These are phyloP conservation scores for Zoanthus solanderi DNA, from an alignment of 92 coral and sea anemone species.

Conservation along the genomic window DNA sequence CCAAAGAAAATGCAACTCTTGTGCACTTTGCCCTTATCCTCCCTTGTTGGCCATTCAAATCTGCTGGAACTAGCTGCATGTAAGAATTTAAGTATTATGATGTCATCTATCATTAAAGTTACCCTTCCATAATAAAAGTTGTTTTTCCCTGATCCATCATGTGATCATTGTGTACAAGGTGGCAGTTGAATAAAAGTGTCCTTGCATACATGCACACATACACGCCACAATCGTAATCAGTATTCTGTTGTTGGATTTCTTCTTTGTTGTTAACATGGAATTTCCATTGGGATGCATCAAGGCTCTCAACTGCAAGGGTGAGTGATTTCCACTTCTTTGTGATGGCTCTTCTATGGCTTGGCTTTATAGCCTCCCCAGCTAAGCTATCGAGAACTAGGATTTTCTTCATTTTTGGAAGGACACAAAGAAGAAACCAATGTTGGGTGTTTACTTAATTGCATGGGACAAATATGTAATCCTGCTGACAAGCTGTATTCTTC, in stretches of 20 bases:
- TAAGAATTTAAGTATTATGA: too few species aligned
- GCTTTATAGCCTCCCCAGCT: constrained; percentile 25
- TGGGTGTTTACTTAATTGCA: constrained; percentile 52
- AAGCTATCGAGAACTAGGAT: constrained; percentile 50
- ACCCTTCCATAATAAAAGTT: too few species aligned
- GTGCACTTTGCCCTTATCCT: too few species aligned
- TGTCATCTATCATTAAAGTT: too few species aligned
- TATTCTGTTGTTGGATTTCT: too few species aligned
- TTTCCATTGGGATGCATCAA: too few species aligned
- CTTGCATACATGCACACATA: not conserved
- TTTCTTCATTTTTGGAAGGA: constrained; percentile 39
- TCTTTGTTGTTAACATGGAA: too few species aligned
- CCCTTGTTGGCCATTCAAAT: too few species aligned
- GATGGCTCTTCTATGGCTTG: not conserved
- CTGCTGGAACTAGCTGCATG: too few species aligned
- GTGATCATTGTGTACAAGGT: not conserved
- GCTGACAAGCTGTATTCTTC: constrained; percentile 17
- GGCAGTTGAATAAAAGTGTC: not conserved
- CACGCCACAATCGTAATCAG: too few species aligned
- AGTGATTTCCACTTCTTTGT: constrained; percentile 4
- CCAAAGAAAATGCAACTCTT: too few species aligned
- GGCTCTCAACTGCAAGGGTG: not conserved
- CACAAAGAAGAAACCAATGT: constrained; percentile 54
- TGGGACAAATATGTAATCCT: constrained; percentile 52
- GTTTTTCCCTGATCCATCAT: not conserved